Evolutionary conservation across 2,888 invertebrate species (phyloP).

Genomic region (Isoperla grammatica): DNA sequence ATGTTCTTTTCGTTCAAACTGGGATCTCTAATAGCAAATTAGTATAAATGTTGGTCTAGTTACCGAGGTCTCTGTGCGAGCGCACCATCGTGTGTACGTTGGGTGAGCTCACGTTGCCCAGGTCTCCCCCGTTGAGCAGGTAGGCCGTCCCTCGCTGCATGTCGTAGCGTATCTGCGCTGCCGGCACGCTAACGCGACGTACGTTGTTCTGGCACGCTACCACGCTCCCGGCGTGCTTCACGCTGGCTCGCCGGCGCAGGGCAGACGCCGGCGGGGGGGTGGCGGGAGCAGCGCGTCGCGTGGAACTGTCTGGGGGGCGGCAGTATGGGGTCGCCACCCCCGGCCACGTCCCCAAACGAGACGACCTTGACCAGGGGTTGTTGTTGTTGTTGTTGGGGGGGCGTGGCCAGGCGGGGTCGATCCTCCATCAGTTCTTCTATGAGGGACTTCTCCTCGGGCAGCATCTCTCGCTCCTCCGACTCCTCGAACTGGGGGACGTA

Average conservation of each 20-base stretch:
- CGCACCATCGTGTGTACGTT: conserved; percentile 39
- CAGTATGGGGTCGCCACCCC: conserved; percentile 38
- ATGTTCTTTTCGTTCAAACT: too few species aligned
- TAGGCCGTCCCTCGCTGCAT: conserved; percentile 13
- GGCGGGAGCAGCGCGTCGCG: conserved; percentile 37
- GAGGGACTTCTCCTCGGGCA: conserved; percentile 27
- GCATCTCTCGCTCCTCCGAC: conserved; percentile 25
- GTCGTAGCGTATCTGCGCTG: conserved; percentile 37
- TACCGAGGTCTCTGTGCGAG: conserved; percentile 23
- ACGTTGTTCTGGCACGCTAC: conserved; percentile 23
- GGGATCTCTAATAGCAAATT: too few species aligned
- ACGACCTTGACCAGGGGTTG: conserved; percentile 28
- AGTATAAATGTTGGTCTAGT: too few species aligned
- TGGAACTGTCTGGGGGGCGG: conserved; percentile 42
- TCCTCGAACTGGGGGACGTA: conserved; percentile 37
- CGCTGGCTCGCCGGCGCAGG: conserved; percentile 41
- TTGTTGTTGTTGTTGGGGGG: conserved; percentile 38
- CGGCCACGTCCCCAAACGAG: conserved; percentile 30
- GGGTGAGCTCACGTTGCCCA: conserved; percentile 41
- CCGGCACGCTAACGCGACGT: conserved; percentile 27
- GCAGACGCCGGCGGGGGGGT: conserved; percentile 36
- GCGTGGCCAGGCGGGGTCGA: conserved; percentile 41
- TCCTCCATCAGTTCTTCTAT: conserved; percentile 28
- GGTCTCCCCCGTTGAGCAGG: conserved; percentile 39
- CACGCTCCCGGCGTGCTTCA: conserved; percentile 37